These are phyloP conservation scores for Elephantulus edwardii DNA, from an alignment of 2,113 vertebrate genomes.

Conservation along the genomic window DNA sequence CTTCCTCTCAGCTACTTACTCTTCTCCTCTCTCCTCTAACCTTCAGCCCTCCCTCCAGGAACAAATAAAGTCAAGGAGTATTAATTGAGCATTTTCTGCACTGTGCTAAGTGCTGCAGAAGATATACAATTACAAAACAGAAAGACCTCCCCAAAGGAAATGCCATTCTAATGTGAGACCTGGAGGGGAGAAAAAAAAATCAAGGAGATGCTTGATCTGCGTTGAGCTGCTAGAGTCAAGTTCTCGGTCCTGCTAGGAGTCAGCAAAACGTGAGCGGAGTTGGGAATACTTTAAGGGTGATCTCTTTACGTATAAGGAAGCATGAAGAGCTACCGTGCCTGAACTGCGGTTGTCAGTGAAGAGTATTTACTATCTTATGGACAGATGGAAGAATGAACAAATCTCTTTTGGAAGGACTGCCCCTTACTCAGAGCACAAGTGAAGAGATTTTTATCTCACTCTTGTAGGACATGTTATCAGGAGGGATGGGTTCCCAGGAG, in stretches of 20 bases:
- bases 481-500: no score
- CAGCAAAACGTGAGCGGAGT: not conserved
- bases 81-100: not conserved
- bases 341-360: not conserved
- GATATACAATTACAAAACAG: constrained; percentile 13
- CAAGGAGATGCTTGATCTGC: not conserved
- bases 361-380: not conserved
- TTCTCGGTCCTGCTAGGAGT: not conserved
- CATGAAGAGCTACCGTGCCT: not conserved
- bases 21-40: constrained; percentile 34
- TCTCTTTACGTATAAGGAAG: not conserved
- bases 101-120: not conserved
- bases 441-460: no score
- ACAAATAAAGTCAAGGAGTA: not conserved
- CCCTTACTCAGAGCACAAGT: no score
- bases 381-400: not conserved
- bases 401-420: no score
- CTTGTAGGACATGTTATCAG: no score
- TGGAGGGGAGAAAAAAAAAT: constrained; percentile 26
- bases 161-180: not conserved
- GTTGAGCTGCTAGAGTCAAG: rapidly evolving
- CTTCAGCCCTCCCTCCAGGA: not conserved
- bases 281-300: not conserved
- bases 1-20: not conserved
- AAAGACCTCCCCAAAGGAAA: not conserved